phyloP scores from a whole-genome alignment of 2,113 vertebrate genomes.

The Callorhinus ursinus region DNA sequence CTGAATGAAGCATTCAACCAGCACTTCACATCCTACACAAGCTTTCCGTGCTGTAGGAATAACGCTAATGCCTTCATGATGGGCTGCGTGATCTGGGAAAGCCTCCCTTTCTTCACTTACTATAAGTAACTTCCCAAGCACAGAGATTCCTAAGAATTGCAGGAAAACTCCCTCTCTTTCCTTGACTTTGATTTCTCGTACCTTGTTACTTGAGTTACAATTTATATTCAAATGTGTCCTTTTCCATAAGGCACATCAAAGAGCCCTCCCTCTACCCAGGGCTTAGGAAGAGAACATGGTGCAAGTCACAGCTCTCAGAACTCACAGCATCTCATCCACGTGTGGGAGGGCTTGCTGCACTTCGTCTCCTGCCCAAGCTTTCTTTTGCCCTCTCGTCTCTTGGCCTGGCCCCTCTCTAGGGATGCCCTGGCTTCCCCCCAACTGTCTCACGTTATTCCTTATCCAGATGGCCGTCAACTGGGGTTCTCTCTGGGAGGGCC shows the following conservation, averaged over 20 bases:
- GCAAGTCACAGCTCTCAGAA: accelerated
- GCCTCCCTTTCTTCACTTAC: neutral
- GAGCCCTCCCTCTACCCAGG: neutral
- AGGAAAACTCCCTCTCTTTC: neutral
- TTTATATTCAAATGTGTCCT: neutral
- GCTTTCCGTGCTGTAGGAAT: neutral
- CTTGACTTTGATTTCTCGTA: neutral
- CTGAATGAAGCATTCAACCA: neutral
- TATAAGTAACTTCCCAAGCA: neutral
- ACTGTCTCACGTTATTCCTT: neutral
- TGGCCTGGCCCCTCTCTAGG: neutral
- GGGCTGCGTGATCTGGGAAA: neutral
- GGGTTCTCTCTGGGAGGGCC: neutral
- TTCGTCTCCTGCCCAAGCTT: neutral
- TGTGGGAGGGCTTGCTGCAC: neutral
- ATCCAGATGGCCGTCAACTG: neutral
- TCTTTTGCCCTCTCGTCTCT: neutral
- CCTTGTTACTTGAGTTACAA: neutral
- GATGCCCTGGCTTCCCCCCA: neutral
- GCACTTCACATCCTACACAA: neutral
- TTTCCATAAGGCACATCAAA: neutral
- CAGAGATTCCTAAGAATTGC: neutral
- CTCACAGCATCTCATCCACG: neutral
- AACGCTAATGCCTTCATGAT: neutral
- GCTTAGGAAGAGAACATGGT: neutral